phyloP scores from a whole-genome alignment of 2,888 invertebrate species.

The Biston betularia region DNA sequence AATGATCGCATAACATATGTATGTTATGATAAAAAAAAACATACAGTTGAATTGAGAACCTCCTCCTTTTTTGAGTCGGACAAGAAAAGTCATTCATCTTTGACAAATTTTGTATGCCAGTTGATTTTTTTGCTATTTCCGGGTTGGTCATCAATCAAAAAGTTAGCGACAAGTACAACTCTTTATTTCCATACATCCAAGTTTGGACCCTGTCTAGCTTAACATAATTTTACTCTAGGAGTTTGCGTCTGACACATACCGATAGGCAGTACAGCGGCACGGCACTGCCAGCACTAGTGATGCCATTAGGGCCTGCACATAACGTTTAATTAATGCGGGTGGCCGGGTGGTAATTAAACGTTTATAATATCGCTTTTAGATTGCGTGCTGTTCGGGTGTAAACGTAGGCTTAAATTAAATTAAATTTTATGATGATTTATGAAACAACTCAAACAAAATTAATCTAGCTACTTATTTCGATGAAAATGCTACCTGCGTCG shows the following conservation, averaged over 20 bases:
- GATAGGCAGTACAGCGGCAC: neutral
- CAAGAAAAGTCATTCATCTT: too few species aligned
- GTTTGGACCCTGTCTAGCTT: constrained; percentile 8
- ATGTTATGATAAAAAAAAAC: too few species aligned
- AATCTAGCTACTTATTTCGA: constrained; percentile 4
- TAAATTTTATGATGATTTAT: constrained; percentile 26
- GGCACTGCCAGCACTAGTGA: constrained; percentile 1
- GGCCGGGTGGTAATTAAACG: constrained; percentile 23
- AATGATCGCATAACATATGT: too few species aligned
- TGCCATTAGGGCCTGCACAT: constrained; percentile 24
- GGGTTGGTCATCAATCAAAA: too few species aligned
- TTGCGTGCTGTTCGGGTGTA: constrained; percentile 18
- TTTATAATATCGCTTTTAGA: constrained; percentile 21
- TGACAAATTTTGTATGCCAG: too few species aligned
- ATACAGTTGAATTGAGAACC: too few species aligned
- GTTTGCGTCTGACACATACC: constrained; percentile 22
- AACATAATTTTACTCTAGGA: neutral
- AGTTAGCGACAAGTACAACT: too few species aligned
- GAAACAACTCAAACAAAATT: constrained; percentile 2
- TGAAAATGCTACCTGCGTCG: neutral
- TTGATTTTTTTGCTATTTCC: too few species aligned
- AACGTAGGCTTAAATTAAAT: constrained; percentile 19
- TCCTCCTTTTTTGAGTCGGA: too few species aligned
- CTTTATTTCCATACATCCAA: neutral
- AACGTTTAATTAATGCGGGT: constrained; percentile 24